These are phyloP conservation scores for Coelinius sp. DNA, from an alignment of 2,888 invertebrate genomes.

Conservation along the genomic window DNA sequence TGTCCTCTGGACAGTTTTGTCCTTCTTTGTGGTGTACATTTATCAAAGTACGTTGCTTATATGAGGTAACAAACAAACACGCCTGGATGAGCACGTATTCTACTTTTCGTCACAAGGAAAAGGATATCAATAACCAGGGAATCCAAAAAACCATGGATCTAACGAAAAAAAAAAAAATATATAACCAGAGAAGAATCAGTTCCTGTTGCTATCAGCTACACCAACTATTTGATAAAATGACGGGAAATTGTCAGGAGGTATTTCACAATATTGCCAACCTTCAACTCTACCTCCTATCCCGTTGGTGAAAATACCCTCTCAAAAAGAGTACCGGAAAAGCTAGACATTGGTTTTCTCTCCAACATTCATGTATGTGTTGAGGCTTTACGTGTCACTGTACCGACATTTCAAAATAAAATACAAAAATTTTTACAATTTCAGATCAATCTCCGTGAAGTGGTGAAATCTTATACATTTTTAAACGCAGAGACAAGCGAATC, in stretches of 20 bases:
- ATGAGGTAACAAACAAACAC: conserved; percentile 31
- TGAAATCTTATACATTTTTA: too few species aligned
- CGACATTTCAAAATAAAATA: not conserved
- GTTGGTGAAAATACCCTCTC: conserved; percentile 1
- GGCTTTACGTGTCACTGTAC: not conserved
- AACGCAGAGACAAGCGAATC: not conserved
- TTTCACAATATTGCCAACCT: conserved; percentile 23
- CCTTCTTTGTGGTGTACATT: conserved; percentile 33
- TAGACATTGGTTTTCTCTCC: conserved; percentile 21
- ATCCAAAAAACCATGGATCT: not conserved
- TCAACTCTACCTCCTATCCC: not conserved
- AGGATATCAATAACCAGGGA: conserved; percentile 12
- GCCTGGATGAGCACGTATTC: not conserved
- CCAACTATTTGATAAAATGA: conserved; percentile 24
- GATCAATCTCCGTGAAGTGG: not conserved
- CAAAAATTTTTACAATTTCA: not conserved
- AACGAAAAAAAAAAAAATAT: conserved; percentile 1
- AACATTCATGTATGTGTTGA: not conserved
- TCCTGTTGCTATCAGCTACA: not conserved
- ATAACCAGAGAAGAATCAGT: conserved; percentile 1
- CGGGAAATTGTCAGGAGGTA: conserved; percentile 31
- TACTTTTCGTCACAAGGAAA: conserved; percentile 2
- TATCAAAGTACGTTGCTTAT: conserved; percentile 33
- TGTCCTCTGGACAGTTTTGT: conserved; percentile 12
- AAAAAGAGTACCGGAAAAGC: conserved; percentile 14